phyloP scores from a whole-genome alignment of 2,113 vertebrate species.

The Dasyprocta punctata region DNA sequence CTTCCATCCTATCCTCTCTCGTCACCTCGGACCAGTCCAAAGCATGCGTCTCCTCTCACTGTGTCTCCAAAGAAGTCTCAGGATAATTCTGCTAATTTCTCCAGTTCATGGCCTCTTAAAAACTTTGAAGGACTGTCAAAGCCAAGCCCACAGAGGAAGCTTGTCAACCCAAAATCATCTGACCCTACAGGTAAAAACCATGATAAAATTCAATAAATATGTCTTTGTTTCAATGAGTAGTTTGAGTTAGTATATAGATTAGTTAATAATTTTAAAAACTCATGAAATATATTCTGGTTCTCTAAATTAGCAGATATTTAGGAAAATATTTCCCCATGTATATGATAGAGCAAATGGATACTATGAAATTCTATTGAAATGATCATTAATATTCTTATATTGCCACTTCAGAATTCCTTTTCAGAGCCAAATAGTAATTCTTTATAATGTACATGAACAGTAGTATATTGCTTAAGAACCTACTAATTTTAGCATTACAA shows the following conservation, averaged over 20 bases:
- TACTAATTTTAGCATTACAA: slow-evolving; percentile 55
- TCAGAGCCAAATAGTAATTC: neutral
- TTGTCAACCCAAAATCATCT: slow-evolving; percentile 68
- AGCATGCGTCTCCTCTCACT: slow-evolving; percentile 80
- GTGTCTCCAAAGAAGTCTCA: slow-evolving; percentile 83
- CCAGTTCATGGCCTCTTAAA: slow-evolving; percentile 94
- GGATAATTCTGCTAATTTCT: slow-evolving; percentile 87
- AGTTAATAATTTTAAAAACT: slow-evolving; percentile 28
- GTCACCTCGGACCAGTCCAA: slow-evolving; percentile 87
- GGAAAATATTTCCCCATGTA: neutral
- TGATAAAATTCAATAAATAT: neutral
- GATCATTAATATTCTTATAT: neutral
- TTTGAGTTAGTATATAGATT: slow-evolving; percentile 9
- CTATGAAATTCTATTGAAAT: slow-evolving; percentile 46
- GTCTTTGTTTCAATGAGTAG: slow-evolving; percentile 29
- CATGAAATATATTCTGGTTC: slow-evolving; percentile 44
- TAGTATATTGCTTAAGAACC: neutral
- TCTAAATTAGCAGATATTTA: slow-evolving; percentile 50
- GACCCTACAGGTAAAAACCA: slow-evolving; percentile 81
- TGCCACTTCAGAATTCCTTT: slow-evolving; percentile 10
- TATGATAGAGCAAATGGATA: slow-evolving; percentile 40
- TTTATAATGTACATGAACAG: neutral
- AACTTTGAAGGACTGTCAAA: slow-evolving; percentile 85
- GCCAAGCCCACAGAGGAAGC: slow-evolving; percentile 83
- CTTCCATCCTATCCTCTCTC: slow-evolving; percentile 91